Evolutionary conservation across 2,888 invertebrate genomes (phyloP), one percentile per base, ranked within the genome.

Genomic region (Drosophila fungiperda): DNA sequence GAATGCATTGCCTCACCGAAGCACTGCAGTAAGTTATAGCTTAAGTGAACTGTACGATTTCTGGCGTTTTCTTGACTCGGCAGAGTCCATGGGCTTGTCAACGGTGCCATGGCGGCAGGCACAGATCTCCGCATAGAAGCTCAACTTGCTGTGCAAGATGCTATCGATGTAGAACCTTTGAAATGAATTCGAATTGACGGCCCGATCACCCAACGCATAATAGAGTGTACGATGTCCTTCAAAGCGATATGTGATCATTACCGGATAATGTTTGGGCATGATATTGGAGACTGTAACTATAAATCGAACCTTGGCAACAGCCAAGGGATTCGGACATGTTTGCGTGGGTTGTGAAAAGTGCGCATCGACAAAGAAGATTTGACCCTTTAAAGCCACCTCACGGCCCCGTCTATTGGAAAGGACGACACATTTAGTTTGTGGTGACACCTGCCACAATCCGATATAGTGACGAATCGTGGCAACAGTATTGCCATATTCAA

Each of bases 271-370:
- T 8, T 38, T 60, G 9, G 83, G 87, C 71, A 91, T 7, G 8
- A 90, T 26, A 6, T 62, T 66, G 3, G 90, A 90, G 6, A 92
- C 83, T 29, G 88, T 80, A 8, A 92, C 70, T 35, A 88, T 74
- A 58, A 92, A 92, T n/a, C 89, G 90, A n/a, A 91, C 92, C 64
- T 87, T 90, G 45, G 92, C 92, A 33, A 92, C 91, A 7, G 91
- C 90, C 71, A 91, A 61, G 0, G 92, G 92, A 76, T 92, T 92
- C 3, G 92, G 92, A 45, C 92, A 92, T 23, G 77, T 76, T 8
- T 80, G 79, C 11, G 91, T 92, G 11, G 92, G 92, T 6, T 88
- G 85, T 5, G 92, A 92, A 62, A 92, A 92, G 49, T 90, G 83
- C 0, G 89, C 92, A 64, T 92, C 91, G 17, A 91, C 80, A 69